Evolutionary conservation across 2,888 invertebrate species (phyloP).

Genomic region (Pammene fasciana): DNA sequence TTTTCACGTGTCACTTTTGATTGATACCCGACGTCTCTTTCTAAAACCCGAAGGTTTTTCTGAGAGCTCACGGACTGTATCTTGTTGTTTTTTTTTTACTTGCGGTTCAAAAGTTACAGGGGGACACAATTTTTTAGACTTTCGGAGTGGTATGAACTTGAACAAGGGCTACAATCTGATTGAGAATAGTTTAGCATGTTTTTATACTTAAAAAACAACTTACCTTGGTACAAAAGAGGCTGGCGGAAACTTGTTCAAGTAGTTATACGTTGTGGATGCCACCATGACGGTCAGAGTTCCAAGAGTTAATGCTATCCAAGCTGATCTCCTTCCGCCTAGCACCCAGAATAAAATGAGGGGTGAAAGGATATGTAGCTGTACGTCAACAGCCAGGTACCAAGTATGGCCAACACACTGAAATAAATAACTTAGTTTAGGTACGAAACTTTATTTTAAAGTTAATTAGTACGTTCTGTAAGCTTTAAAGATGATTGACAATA

Average conservation of each 20-base stretch:
- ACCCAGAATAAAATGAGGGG: constrained; percentile 43
- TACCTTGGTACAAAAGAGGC: constrained; percentile 13
- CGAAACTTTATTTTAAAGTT: too few relatives aligned
- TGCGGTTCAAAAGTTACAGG: too few relatives aligned
- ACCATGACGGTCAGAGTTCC: constrained; percentile 21
- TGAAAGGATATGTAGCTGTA: constrained; percentile 36
- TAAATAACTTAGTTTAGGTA: not conserved
- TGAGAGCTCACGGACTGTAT: too few relatives aligned
- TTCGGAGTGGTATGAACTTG: too few relatives aligned
- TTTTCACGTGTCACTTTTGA: too few relatives aligned
- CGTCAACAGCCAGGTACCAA: constrained; percentile 42
- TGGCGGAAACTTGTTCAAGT: constrained; percentile 9
- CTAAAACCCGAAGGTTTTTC: too few relatives aligned
- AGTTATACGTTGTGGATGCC: constrained; percentile 18
- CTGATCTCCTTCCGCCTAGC: constrained; percentile 27
- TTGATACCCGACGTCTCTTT: too few relatives aligned
- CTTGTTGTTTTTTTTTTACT: too few relatives aligned
- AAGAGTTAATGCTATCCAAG: constrained; percentile 32
- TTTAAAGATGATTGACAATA: too few relatives aligned
- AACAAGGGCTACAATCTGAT: not conserved
- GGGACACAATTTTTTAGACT: too few relatives aligned
- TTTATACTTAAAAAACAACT: not conserved
- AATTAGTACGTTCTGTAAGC: too few relatives aligned
- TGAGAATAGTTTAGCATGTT: too few relatives aligned
- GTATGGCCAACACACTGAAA: constrained; percentile 41